Conservation (phyloP, 2,797 vertebrate genomes). For the Cuculus canorus region DNA sequence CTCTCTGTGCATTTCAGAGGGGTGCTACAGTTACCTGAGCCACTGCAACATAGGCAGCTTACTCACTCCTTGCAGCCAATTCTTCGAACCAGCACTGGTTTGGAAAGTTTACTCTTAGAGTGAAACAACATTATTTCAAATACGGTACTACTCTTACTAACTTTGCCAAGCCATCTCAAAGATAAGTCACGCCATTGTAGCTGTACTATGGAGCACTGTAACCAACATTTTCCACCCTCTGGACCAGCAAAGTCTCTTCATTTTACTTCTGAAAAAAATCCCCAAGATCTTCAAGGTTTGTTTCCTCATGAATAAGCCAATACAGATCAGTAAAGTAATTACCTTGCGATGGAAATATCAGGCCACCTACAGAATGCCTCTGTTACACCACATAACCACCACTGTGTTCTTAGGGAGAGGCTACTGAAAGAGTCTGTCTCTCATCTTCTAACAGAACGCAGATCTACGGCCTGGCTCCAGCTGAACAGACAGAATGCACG, state of each 20-base stretch:
- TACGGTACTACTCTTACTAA: not conserved
- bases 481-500: accelerated
- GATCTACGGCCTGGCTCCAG: not conserved
- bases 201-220: not conserved
- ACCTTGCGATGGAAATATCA: not conserved
- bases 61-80: not conserved
- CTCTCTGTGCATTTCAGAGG: not conserved
- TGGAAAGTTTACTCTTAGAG: not conserved
- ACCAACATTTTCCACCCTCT: not conserved
- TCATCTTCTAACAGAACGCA: not conserved
- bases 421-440: not conserved
- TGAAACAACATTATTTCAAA: not conserved
- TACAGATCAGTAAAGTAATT: not conserved
- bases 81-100: not conserved
- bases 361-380: not conserved
- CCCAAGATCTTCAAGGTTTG: not conserved
- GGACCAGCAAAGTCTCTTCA: not conserved
- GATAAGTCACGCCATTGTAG: not conserved
- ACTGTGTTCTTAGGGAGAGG: accelerated
- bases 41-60: not conserved
- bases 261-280: not conserved
- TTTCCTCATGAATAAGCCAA: not conserved
- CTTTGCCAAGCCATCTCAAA: not conserved
- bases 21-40: not conserved
- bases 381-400: not conserved